Evolutionary conservation across 2,113 vertebrate species (phyloP).

Genomic region (Callithrix jacchus): DNA sequence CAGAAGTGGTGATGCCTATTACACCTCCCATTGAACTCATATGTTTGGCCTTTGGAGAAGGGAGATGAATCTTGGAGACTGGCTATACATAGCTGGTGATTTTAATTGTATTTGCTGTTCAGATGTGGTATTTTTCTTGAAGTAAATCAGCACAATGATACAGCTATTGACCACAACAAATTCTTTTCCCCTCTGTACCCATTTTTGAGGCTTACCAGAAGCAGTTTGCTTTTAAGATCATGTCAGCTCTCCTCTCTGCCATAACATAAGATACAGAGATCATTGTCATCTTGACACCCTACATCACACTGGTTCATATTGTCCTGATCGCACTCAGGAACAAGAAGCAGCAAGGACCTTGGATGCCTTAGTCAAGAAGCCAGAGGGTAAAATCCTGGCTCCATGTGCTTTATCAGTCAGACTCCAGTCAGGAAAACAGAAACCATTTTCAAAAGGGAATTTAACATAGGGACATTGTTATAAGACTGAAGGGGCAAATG

Average conservation of each 20-base stretch:
- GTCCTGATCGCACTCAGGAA: not conserved
- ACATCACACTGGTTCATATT: not conserved
- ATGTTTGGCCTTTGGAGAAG: not conserved
- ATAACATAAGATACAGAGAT: not conserved
- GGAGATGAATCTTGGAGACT: not conserved
- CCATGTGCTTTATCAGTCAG: not conserved
- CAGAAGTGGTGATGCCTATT: not conserved
- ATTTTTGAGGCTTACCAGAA: conserved; percentile 18
- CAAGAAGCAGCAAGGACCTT: not conserved
- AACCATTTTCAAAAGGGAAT: conserved; percentile 11
- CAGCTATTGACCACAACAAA: not conserved
- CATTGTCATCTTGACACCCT: not conserved
- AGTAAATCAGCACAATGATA: not conserved
- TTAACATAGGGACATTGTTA: not conserved
- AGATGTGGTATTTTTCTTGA: not conserved
- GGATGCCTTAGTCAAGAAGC: not conserved
- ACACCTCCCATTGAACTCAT: not conserved
- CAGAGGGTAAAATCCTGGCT: not conserved
- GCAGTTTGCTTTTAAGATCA: conserved; percentile 10
- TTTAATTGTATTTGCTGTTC: not conserved
- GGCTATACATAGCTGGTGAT: conserved; percentile 4
- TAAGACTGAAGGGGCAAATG: not conserved
- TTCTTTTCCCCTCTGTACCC: not conserved
- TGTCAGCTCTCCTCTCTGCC: not conserved
- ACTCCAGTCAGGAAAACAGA: not conserved